These are phyloP conservation scores for Heliconius hermathena DNA, from an alignment of 1,140 invertebrate genomes.

Conservation along the genomic window DNA sequence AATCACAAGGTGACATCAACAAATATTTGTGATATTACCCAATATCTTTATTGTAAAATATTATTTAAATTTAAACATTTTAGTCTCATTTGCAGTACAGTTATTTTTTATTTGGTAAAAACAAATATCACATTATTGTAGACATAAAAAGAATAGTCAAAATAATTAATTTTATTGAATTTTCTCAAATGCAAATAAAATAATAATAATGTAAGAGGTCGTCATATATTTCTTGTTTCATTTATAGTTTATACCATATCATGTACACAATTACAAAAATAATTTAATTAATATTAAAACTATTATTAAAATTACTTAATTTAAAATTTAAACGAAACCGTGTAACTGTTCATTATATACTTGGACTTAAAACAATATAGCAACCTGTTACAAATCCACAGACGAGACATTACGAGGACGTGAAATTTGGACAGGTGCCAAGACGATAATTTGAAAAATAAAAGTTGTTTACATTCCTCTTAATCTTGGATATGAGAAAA, in stretches of 20 bases:
- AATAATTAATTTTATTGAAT: no score
- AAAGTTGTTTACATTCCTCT: conserved; percentile 32
- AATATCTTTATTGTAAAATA: not conserved
- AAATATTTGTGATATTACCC: not conserved
- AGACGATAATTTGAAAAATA: conserved; percentile 28
- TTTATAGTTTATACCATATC: no score
- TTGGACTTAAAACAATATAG: conserved; percentile 16
- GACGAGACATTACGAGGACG: conserved; percentile 21
- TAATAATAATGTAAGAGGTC: no score
- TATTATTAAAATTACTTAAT: not conserved
- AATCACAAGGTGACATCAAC: not conserved
- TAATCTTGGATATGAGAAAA: conserved; percentile 1
- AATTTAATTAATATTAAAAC: not conserved
- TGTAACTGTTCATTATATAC: not conserved
- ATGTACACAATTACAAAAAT: no score
- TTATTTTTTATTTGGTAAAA: no score
- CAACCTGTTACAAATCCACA: conserved; percentile 35
- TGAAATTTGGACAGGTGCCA: conserved; percentile 34
- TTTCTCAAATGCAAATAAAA: no score
- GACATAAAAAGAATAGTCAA: no score
- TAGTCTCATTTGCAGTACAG: no score
- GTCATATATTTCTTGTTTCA: no score
- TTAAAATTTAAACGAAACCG: not conserved
- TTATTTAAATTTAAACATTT: no score
- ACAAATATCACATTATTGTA: no score